phyloP scores from a whole-genome alignment of 1,140 invertebrate species.

The Drusus annulatus region DNA sequence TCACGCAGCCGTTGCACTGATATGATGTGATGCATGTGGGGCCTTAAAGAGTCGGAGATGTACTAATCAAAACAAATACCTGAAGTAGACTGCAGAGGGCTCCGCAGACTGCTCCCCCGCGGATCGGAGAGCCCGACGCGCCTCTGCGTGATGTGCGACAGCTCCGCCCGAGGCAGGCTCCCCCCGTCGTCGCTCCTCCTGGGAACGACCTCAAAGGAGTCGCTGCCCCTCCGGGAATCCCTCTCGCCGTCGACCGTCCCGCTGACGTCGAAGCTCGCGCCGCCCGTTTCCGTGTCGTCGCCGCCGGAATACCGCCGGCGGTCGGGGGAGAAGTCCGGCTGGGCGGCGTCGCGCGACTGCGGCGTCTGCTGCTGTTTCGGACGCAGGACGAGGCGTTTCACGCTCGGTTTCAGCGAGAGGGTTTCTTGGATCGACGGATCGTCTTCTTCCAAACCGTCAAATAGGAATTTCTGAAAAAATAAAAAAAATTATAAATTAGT shows the following conservation, averaged over 20 bases:
- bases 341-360: conserved; percentile 1
- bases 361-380: conserved; percentile 59
- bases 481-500: neutral
- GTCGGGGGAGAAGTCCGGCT: too few species aligned
- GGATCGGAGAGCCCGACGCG: conserved; percentile 49
- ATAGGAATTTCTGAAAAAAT: conserved; percentile 75
- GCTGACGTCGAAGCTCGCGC: neutral
- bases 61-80: neutral
- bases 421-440: conserved; percentile 76
- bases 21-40: too few species aligned
- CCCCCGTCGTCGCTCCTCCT: neutral
- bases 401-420: conserved; percentile 75
- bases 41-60: too few species aligned
- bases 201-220: neutral
- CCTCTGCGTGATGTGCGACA: conserved; percentile 46
- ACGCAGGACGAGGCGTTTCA: conserved; percentile 76
- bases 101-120: conserved; percentile 43
- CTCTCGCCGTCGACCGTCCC: neutral
- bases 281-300: neutral
- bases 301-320: too few species aligned
- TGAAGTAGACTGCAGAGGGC: conserved; percentile 37
- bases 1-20: too few species aligned
- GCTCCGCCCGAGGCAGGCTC: neutral
- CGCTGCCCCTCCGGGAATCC: neutral
- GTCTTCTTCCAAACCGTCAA: conserved; percentile 80